These are phyloP conservation scores for Melieria picta DNA, from an alignment of 2,888 invertebrate genomes.

Conservation along the genomic window DNA sequence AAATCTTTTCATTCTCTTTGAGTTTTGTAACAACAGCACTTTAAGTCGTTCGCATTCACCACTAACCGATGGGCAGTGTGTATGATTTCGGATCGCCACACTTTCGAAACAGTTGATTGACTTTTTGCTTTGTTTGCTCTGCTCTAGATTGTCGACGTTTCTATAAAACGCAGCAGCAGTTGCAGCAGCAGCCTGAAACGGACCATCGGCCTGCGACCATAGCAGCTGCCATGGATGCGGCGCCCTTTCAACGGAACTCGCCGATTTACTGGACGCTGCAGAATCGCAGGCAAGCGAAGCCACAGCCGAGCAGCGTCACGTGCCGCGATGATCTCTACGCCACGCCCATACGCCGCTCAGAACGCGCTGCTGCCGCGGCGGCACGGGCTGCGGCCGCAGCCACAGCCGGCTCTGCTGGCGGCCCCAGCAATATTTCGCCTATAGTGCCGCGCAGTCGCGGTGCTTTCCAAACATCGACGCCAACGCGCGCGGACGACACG, in stretches of 20 bases:
- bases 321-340: constrained; percentile 65
- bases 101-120: not conserved
- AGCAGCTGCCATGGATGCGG: constrained; percentile 50
- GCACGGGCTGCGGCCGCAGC: constrained; percentile 41
- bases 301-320: constrained; percentile 44
- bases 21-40: no score
- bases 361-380: constrained; percentile 48
- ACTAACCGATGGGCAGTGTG: no score
- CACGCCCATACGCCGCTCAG: constrained; percentile 63
- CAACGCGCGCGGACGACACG: constrained; percentile 54
- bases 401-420: constrained; percentile 33
- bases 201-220: constrained; percentile 7
- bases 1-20: no score
- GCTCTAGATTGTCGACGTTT: constrained; percentile 73
- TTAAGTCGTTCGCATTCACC: no score
- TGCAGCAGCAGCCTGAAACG: constrained; percentile 36
- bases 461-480: constrained; percentile 76
- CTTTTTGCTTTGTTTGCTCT: constrained; percentile 25
- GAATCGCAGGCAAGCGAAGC: constrained; percentile 58
- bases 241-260: constrained; percentile 65
- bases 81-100: no score
- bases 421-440: constrained; percentile 69
- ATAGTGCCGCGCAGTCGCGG: constrained; percentile 73
- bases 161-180: constrained; percentile 60
- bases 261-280: constrained; percentile 73